A percentile compares a stretch with the other conserved stretches of the same genome.
These are phyloP conservation scores for Helobdella robusta DNA, from an alignment of 2,888 invertebrate genomes.

Conservation along the genomic window DNA sequence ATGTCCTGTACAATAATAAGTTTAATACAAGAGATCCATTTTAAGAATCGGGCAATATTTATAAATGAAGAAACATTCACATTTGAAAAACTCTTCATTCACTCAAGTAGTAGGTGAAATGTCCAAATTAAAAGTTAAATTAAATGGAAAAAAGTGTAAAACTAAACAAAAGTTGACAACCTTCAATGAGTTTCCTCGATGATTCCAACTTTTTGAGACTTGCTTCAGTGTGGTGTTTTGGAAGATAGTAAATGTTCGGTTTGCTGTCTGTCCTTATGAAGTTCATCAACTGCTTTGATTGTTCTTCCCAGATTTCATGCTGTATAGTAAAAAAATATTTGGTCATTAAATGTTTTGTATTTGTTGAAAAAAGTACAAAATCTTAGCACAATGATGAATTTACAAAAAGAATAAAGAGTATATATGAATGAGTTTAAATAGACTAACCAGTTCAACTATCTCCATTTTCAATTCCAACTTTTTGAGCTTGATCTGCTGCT, in stretches of 20 bases:
- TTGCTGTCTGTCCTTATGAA: constrained; percentile 78
- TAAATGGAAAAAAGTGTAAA: neutral
- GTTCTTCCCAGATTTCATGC: constrained; percentile 71
- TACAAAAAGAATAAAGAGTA: no score
- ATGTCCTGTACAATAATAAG: no score
- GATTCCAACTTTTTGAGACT: constrained; percentile 23
- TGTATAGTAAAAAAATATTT: no score
- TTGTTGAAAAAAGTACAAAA: neutral
- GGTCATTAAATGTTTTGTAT: neutral
- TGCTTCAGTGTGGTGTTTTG: constrained; percentile 46
- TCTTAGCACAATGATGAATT: neutral
- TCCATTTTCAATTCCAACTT: constrained; percentile 81
- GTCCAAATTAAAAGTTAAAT: neutral
- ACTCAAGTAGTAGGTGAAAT: no score
- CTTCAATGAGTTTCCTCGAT: constrained; percentile 25
- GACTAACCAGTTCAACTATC: constrained; percentile 67
- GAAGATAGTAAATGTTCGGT: constrained; percentile 78
- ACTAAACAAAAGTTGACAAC: no score
- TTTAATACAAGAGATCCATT: no score
- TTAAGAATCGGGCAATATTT: no score
- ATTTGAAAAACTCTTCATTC: no score
- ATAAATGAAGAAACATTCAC: no score
- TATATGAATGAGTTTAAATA: no score
- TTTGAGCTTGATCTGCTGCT: constrained; percentile 77
- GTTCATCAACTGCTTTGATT: constrained; percentile 65